Conservation (phyloP, 2,113 vertebrate species). For the Thamnaconus septentrionalis region DNA sequence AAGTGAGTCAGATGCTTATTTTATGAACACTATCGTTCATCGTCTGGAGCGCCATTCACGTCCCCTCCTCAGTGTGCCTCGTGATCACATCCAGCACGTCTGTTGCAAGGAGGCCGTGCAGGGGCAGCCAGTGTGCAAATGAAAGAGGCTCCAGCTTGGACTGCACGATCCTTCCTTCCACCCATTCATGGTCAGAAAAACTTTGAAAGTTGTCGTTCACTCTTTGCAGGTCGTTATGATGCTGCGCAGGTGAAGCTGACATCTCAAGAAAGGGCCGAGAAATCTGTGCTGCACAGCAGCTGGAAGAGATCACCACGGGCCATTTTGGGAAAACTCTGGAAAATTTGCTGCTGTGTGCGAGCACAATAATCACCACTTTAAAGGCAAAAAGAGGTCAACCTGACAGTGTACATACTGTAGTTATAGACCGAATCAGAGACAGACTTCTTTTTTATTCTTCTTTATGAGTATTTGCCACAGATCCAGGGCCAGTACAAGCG, state of each 20-base stretch:
- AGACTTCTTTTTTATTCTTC: no score
- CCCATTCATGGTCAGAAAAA: not conserved
- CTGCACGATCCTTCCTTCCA: no score
- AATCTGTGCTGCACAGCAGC: slow-evolving; percentile 6
- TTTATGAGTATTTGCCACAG: no score
- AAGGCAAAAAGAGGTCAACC: no score
- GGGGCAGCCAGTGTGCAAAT: not conserved
- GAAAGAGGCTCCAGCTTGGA: no score
- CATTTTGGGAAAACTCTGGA: not conserved
- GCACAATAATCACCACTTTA: no score
- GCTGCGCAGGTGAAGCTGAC: not conserved
- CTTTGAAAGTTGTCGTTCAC: not conserved
- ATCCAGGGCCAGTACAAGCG: no score
- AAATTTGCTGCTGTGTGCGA: no score
- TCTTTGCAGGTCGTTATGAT: no score
- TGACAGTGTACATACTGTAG: no score
- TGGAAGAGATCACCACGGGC: slow-evolving; percentile 7
- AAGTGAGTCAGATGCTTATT: slow-evolving; percentile 22
- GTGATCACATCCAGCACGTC: slow-evolving; percentile 42
- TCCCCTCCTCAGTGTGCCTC: slow-evolving; percentile 6
- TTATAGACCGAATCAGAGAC: no score
- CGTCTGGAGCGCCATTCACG: slow-evolving; percentile 39
- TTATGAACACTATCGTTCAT: slow-evolving; percentile 56
- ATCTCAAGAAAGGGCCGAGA: not conserved
- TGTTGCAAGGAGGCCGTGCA: slow-evolving; percentile 6